Evolutionary conservation across 2,888 invertebrate species (phyloP).

Genomic region (Hydriomena furcata): DNA sequence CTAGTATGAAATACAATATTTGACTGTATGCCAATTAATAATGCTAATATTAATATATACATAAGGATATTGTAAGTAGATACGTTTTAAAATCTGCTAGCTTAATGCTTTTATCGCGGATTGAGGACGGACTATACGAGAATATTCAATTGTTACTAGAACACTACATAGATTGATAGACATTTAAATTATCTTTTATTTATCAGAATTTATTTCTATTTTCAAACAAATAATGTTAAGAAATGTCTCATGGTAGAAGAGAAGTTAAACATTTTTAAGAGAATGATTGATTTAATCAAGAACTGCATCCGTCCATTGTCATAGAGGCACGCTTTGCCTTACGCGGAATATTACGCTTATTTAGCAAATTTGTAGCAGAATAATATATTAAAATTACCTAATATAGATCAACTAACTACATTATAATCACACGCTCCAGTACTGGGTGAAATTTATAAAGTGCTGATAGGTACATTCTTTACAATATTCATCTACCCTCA

Average conservation of each 20-base stretch:
- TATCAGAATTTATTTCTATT: no score
- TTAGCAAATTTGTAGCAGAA: no score
- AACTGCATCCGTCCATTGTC: conserved; percentile 42
- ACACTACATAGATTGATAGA: no score
- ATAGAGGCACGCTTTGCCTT: conserved; percentile 35
- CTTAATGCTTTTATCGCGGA: conserved; percentile 22
- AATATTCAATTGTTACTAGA: conserved; percentile 1
- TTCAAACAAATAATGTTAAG: no score
- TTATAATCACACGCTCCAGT: background rate
- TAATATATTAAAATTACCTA: no score
- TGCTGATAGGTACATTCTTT: background rate
- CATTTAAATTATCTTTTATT: no score
- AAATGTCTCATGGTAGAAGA: no score
- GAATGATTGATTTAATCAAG: background rate
- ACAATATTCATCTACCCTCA: conserved; percentile 1
- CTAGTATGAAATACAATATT: conserved; percentile 2
- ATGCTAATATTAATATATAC: background rate
- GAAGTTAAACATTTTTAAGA: no score
- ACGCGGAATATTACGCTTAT: conserved; percentile 17
- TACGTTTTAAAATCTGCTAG: conserved; percentile 16
- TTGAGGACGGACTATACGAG: conserved; percentile 16
- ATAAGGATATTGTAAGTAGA: conserved; percentile 2
- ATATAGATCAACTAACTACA: no score
- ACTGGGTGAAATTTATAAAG: no score
- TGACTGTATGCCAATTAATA: conserved; percentile 13